Conservation (phyloP, 2,113 vertebrate species). For the Condylura cristata region DNA sequence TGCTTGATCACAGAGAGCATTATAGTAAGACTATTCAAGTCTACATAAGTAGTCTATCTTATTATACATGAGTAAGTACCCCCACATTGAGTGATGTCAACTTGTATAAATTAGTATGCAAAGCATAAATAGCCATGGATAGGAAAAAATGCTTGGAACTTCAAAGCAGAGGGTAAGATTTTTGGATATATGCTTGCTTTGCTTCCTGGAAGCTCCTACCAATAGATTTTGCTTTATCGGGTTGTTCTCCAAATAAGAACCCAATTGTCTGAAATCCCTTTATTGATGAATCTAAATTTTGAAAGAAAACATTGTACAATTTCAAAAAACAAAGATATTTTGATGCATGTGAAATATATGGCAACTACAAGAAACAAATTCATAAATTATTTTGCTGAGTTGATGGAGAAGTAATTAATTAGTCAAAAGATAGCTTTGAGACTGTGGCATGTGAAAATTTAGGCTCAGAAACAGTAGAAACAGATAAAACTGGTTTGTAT, state of each 20-base stretch:
- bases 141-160: neutral
- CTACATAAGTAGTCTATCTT: neutral
- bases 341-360: neutral
- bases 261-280: neutral
- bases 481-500: neutral
- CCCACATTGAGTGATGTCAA: neutral
- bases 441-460: neutral
- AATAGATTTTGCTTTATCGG: neutral
- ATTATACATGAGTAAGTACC: neutral
- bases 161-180: neutral
- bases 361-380: neutral
- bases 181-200: neutral
- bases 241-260: neutral
- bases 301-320: neutral
- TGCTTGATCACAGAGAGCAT: neutral
- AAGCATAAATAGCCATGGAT: neutral
- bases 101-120: neutral
- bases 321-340: neutral
- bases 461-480: neutral
- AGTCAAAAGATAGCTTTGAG: slow-evolving; percentile 11
- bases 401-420: neutral
- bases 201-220: neutral
- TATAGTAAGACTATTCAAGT: neutral
- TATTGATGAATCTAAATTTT: slow-evolving; percentile 7
- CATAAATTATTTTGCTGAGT: neutral